Percentiles rank a stretch among this genome's conserved stretches.
Evolutionary conservation across 2,888 invertebrate species (phyloP).

Genomic region (Athalia cordata): DNA sequence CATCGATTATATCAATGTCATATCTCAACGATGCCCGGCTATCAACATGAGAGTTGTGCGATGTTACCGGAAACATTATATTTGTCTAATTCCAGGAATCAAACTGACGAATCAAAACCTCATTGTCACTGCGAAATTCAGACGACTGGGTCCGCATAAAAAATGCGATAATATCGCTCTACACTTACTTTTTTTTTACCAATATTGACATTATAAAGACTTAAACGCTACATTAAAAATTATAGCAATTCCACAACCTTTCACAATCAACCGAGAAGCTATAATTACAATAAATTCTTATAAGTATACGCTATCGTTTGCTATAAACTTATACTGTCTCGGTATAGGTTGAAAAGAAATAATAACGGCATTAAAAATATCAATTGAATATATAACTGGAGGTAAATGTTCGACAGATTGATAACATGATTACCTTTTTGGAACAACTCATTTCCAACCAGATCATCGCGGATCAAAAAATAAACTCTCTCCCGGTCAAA

Average conservation of each 20-base stretch:
- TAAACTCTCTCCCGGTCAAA: not conserved
- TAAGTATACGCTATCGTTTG: not conserved
- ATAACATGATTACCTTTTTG: too few species aligned
- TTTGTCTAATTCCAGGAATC: not conserved
- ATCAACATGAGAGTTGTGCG: slow-evolving; percentile 24
- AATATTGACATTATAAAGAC: slow-evolving; percentile 12
- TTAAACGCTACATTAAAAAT: slow-evolving; percentile 5
- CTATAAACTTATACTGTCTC: not conserved
- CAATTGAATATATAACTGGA: not conserved
- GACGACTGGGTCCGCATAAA: not conserved
- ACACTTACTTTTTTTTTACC: not conserved
- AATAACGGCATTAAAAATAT: slow-evolving; percentile 2
- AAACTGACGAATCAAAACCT: not conserved
- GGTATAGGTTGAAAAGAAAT: not conserved
- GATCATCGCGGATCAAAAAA: not conserved
- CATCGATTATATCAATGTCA: slow-evolving; percentile 16
- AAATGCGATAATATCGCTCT: slow-evolving; percentile 1
- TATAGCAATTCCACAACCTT: slow-evolving; percentile 13
- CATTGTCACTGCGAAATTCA: not conserved
- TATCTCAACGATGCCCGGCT: slow-evolving; percentile 2
- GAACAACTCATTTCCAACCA: too few species aligned
- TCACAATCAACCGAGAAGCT: slow-evolving; percentile 2
- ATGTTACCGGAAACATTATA: not conserved
- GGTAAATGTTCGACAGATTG: too few species aligned
- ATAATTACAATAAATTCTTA: slow-evolving; percentile 33